Conservation (phyloP, 2,797 vertebrate species). For the Phataginus tetradactyla region DNA sequence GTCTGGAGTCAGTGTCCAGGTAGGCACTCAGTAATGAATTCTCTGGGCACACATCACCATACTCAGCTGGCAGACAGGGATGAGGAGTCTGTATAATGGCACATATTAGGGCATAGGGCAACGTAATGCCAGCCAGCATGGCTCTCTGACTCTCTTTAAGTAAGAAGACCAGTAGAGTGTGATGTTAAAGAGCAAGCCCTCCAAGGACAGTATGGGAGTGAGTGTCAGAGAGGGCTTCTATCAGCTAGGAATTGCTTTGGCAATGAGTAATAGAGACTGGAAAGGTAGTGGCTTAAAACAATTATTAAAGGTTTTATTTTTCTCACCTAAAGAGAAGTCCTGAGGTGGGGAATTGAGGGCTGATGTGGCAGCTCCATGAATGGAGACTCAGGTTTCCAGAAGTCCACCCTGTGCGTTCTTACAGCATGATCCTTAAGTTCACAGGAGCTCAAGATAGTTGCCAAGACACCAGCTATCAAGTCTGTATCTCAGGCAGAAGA, state of each 20-base stretch:
- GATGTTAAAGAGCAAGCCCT: not conserved
- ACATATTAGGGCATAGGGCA: not conserved
- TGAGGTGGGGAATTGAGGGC: not conserved
- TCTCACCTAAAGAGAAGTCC: not conserved
- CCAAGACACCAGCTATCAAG: not conserved
- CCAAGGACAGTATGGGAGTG: not conserved
- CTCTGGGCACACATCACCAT: not conserved
- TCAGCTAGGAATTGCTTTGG: not conserved
- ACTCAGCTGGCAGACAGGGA: not conserved
- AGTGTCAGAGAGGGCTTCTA: not conserved
- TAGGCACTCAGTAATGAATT: not conserved
- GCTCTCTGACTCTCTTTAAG: not conserved
- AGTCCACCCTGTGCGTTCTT: not conserved
- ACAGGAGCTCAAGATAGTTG: not conserved
- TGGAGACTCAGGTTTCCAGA: not conserved
- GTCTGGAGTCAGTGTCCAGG: not conserved
- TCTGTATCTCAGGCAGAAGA: not conserved
- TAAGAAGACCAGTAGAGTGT: not conserved
- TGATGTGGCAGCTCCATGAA: not conserved
- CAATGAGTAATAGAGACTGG: not conserved
- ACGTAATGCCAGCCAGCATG: not conserved
- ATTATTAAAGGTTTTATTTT: not conserved
- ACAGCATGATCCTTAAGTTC: not conserved
- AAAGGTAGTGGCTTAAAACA: not conserved
- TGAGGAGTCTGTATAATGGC: no score